These are phyloP conservation scores for Papilio polytes DNA, from an alignment of 1,140 invertebrate genomes.

Conservation along the genomic window DNA sequence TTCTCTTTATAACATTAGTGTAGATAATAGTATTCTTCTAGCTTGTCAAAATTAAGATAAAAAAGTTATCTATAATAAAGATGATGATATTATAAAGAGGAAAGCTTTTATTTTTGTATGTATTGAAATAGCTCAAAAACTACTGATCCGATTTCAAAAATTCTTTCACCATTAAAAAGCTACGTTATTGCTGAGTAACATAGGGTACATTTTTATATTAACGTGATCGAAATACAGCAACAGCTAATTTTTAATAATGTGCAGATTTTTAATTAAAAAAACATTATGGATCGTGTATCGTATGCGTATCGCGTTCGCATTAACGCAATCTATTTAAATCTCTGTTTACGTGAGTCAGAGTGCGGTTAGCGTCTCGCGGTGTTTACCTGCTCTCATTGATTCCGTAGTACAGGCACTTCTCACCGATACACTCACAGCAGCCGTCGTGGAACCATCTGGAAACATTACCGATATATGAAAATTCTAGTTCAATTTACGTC, in stretches of 20 bases:
- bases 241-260: not conserved
- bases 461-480: constrained; percentile 54
- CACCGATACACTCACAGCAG: constrained; percentile 97
- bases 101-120: no score
- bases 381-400: constrained; percentile 90
- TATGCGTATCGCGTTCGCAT: constrained; percentile 26
- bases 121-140: no score
- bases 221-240: not conserved
- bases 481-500: not conserved
- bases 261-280: not conserved
- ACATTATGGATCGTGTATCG: not conserved
- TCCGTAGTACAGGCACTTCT: constrained; percentile 95
- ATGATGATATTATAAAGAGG: no score
- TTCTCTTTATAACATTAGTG: no score
- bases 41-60: no score
- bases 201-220: no score
- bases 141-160: no score
- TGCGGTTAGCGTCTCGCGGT: not conserved
- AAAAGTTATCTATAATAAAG: no score
- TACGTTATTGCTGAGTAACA: no score
- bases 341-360: constrained; percentile 43
- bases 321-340: constrained; percentile 43
- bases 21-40: no score
- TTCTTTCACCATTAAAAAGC: no score
- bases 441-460: constrained; percentile 98